Percentiles rank a stretch among this genome's conserved stretches.
Conservation (phyloP, 2,888 invertebrate species). For the Vanessa cardui region DNA sequence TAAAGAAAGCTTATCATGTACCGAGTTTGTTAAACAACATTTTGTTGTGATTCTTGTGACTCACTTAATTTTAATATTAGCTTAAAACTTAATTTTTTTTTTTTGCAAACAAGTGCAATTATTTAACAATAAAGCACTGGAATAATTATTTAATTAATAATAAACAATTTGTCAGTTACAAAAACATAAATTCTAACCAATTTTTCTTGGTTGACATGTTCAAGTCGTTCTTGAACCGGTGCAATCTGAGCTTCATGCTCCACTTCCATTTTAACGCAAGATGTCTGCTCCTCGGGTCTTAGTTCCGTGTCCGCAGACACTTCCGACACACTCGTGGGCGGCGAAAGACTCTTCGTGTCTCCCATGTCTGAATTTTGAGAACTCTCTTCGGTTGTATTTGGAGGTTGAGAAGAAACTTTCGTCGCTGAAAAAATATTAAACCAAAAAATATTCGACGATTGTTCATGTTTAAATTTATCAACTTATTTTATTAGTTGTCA, state of each 20-base stretch:
- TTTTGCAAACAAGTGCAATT: no score
- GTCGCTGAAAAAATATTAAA: slow-evolving; percentile 47
- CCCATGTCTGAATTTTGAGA: slow-evolving; percentile 71
- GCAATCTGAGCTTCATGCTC: slow-evolving; percentile 28
- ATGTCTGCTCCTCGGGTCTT: slow-evolving; percentile 32
- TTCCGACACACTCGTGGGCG: slow-evolving; percentile 66
- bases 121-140: background rate
- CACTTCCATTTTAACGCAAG: slow-evolving; percentile 33
- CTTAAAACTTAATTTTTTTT: no score
- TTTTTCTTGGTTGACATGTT: slow-evolving; percentile 23
- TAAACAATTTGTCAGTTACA: background rate
- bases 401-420: slow-evolving; percentile 56
- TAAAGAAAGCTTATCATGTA: background rate
- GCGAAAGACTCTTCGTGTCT: slow-evolving; percentile 67
- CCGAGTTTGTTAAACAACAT: no score
- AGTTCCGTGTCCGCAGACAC: slow-evolving; percentile 57
- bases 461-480: no score
- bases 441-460: no score
- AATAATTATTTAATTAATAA: background rate
- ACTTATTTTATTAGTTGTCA: no score
- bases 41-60: no score
- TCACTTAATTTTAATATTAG: no score
- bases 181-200: slow-evolving; percentile 5
- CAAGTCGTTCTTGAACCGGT: slow-evolving; percentile 22
- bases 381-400: slow-evolving; percentile 65